phyloP scores from a whole-genome alignment of 2,888 invertebrate species.

The Athalia rosae region DNA sequence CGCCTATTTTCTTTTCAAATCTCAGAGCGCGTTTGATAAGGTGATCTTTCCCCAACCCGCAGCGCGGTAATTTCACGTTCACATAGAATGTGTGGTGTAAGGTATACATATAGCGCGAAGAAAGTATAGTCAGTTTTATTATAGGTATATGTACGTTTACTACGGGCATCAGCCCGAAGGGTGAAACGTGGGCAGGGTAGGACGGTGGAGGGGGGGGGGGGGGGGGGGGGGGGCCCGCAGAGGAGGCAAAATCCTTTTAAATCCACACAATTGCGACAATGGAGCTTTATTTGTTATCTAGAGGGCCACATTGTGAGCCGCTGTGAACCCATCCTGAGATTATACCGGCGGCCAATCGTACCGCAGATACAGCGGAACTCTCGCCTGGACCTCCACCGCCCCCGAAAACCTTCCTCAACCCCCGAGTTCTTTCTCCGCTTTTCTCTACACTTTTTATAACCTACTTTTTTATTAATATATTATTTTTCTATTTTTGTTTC shows the following conservation, averaged over 20 bases:
- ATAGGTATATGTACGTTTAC: constrained; percentile 15
- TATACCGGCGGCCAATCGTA: constrained; percentile 71
- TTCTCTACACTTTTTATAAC: constrained; percentile 47
- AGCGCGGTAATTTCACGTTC: not conserved
- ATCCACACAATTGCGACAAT: constrained; percentile 75
- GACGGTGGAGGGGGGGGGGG: constrained; percentile 43
- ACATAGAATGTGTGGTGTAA: not conserved
- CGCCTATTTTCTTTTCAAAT: not conserved
- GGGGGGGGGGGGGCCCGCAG: constrained; percentile 56
- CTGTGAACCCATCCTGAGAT: constrained; percentile 74
- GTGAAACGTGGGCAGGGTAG: constrained; percentile 48
- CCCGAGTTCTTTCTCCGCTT: constrained; percentile 67
- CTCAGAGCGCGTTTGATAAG: not conserved
- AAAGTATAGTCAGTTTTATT: not conserved
- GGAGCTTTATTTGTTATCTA: constrained; percentile 75
- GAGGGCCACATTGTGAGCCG: constrained; percentile 74
- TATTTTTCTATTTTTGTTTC: constrained; percentile 40
- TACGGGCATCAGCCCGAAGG: constrained; percentile 39
- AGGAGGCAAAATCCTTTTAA: constrained; percentile 73
- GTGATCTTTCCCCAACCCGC: not conserved
- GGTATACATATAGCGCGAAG: not conserved
- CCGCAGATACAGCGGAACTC: constrained; percentile 69
- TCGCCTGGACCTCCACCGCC: constrained; percentile 46
- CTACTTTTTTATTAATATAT: constrained; percentile 42
- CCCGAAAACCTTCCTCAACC: constrained; percentile 49